Conservation (phyloP, 2,113 vertebrate species). For the Phalacrocorax pelagicus region DNA sequence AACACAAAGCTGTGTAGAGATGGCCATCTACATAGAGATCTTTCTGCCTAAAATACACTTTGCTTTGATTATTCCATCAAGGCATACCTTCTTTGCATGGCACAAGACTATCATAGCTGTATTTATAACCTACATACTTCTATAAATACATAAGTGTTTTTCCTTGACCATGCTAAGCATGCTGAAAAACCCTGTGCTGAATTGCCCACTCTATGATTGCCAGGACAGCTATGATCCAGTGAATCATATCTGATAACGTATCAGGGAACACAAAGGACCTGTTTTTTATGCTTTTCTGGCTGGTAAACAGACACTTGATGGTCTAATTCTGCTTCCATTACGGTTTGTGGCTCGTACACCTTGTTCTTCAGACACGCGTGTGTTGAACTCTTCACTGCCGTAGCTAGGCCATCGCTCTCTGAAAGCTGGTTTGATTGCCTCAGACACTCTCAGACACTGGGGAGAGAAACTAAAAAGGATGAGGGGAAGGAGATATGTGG, state of each 20-base stretch:
- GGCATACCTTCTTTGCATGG: not conserved
- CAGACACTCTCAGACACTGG: not conserved
- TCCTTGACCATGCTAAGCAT: not conserved
- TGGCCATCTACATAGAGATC: not conserved
- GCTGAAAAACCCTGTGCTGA: not conserved
- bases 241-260: conserved; percentile 56
- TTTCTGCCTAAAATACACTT: not conserved
- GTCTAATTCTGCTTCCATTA: not conserved
- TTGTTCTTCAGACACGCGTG: not conserved
- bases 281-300: not conserved
- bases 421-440: not conserved
- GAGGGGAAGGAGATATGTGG: not conserved
- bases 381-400: not conserved
- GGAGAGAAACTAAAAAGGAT: not conserved
- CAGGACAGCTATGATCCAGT: not conserved
- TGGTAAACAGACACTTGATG: not conserved
- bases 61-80: not conserved
- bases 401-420: not conserved
- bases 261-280: not conserved
- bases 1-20: not conserved
- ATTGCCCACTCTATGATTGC: not conserved
- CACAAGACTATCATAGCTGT: not conserved
- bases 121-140: not conserved
- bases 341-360: not conserved
- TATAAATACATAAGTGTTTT: not conserved